Conservation (phyloP, 2,113 vertebrate species). For the Sprattus sprattus region DNA sequence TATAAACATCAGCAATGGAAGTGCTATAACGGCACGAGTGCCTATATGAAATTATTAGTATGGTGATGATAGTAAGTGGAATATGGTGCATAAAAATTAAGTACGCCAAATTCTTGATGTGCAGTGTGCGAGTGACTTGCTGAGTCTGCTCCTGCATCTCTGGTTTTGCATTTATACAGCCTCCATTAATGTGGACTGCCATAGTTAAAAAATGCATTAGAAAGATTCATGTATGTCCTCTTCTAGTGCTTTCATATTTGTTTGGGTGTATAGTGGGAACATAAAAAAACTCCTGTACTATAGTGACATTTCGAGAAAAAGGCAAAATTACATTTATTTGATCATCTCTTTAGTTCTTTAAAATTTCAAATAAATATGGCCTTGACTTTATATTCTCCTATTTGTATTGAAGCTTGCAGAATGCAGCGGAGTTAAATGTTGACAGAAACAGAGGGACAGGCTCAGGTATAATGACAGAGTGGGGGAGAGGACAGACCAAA, state of each 20-base stretch:
- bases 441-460: background rate
- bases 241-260: background rate
- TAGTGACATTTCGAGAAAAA: background rate
- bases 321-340: background rate
- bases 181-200: background rate
- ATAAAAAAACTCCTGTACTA: background rate
- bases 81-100: background rate
- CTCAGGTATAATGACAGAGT: background rate
- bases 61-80: constrained; percentile 8
- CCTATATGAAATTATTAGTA: background rate
- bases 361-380: background rate
- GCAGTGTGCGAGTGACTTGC: background rate
- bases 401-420: background rate
- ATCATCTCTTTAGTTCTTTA: background rate
- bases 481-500: background rate
- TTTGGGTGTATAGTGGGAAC: background rate
- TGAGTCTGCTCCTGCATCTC: background rate
- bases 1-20: background rate
- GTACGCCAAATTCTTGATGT: background rate
- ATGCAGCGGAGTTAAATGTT: background rate
- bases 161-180: background rate
- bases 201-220: background rate
- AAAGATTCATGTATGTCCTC: background rate
- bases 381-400: background rate
- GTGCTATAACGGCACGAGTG: background rate